Percentiles rank a stretch among this genome's conserved stretches.
Conservation (phyloP, 1,140 invertebrate genomes). For the Nebria ingens region DNA sequence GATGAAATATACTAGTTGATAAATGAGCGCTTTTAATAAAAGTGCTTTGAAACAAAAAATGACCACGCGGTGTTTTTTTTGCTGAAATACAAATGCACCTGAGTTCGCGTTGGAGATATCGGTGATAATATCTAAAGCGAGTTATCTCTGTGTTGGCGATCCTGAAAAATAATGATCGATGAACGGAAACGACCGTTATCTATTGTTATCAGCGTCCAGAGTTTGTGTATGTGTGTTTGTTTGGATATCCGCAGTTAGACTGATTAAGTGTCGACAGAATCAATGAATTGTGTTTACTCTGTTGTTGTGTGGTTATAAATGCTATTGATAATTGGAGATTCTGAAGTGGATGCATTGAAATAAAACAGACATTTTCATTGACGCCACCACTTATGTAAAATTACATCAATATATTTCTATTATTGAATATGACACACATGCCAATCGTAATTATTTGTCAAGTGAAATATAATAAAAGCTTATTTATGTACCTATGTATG, state of each 20-base stretch:
- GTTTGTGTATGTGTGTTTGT: no score
- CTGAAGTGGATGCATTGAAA: not conserved
- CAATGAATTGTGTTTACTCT: not conserved
- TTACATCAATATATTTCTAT: no score
- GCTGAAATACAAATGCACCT: not conserved
- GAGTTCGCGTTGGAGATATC: not conserved
- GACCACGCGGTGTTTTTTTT: no score
- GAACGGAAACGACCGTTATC: not conserved
- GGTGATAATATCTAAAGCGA: not conserved
- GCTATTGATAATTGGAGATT: not conserved
- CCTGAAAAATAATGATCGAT: not conserved
- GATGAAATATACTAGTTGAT: no score
- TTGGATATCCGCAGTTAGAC: not conserved
- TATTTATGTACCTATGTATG: no score
- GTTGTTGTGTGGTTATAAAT: no score
- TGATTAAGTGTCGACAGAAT: not conserved
- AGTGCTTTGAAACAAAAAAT: not conserved
- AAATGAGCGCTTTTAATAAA: no score
- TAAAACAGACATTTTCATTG: no score
- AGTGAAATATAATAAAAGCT: no score
- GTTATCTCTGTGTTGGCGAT: not conserved
- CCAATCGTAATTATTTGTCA: no score
- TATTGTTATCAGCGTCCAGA: not conserved
- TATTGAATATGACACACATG: no score
- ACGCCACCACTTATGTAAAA: no score